Evolutionary conservation across 2,113 vertebrate genomes (phyloP).

Genomic region (Thunnus thynnus): DNA sequence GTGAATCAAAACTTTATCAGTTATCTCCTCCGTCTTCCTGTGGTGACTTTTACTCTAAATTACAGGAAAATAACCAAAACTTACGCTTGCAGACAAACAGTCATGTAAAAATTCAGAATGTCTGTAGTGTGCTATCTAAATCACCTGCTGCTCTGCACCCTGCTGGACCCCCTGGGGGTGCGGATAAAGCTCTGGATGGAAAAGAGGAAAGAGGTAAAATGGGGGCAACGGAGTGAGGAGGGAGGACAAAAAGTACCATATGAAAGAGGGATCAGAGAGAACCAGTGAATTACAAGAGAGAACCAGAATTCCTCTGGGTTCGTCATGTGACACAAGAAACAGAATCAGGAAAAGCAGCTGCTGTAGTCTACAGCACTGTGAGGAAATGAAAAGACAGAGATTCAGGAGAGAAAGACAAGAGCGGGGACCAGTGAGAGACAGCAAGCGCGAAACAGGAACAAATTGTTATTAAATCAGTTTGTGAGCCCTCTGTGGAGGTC

Average conservation of each 20-base stretch:
- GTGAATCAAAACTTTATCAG: neutral
- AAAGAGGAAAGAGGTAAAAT: conserved; percentile 23
- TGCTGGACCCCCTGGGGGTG: conserved; percentile 13
- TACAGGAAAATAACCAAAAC: conserved; percentile 6
- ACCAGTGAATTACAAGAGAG: conserved; percentile 39
- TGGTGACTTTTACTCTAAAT: neutral
- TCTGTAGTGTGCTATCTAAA: conserved; percentile 34
- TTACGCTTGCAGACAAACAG: neutral
- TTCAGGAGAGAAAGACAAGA: neutral
- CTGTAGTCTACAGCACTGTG: neutral
- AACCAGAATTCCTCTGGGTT: conserved; percentile 45
- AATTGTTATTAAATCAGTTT: conserved; percentile 61
- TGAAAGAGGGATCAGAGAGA: conserved; percentile 34
- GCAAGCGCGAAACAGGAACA: conserved; percentile 39
- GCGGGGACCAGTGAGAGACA: conserved; percentile 19
- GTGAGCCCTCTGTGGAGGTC: conserved; percentile 30
- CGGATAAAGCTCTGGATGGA: conserved; percentile 16
- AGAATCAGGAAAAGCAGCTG: conserved; percentile 68
- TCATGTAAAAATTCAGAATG: neutral
- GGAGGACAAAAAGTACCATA: conserved; percentile 18
- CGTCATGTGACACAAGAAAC: conserved; percentile 52
- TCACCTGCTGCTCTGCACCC: conserved; percentile 19
- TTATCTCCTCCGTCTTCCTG: neutral
- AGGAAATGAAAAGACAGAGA: conserved; percentile 65
- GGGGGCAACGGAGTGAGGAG: conserved; percentile 9